Evolutionary conservation across 1,140 invertebrate genomes (phyloP).

Genomic region (silkworm (Bombyx mori)): ASM3026992v2 NC_085110.1:10262501-10263000

Average conservation of each 20-base stretch:
- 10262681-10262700: constrained; percentile 54
- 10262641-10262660: constrained; percentile 59
- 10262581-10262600: constrained; percentile 49
- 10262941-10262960: too few relatives aligned
- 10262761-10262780: constrained; percentile 16
- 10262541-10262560: too few relatives aligned
- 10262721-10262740: constrained; percentile 57
- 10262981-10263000: too few relatives aligned
- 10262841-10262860: too few relatives aligned
- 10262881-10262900: too few relatives aligned
- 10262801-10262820: too few relatives aligned
- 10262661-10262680: constrained; percentile 46
- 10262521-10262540: too few relatives aligned
- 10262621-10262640: constrained; percentile 58
- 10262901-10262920: too few relatives aligned
- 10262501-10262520: not conserved
- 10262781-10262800: constrained; percentile 17
- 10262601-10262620: constrained; percentile 51
- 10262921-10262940: too few relatives aligned
- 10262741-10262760: constrained; percentile 30
- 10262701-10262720: constrained; percentile 62
- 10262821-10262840: too few relatives aligned
- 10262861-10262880: too few relatives aligned
- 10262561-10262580: constrained; percentile 13
- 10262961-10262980: too few relatives aligned